phyloP scores from a whole-genome alignment of 2,888 invertebrate species.

The Xestia c-nigrum region DNA sequence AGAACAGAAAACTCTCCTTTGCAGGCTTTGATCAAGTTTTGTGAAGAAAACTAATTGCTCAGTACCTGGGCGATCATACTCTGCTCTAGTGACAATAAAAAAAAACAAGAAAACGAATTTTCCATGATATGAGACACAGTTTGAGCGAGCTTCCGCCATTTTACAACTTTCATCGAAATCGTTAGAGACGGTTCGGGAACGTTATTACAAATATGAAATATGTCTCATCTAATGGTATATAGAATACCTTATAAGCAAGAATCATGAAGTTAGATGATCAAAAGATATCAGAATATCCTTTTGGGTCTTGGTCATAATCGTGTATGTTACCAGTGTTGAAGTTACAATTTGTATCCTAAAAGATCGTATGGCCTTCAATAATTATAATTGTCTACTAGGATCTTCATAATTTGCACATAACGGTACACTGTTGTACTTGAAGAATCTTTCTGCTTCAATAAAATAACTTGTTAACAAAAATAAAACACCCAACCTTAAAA shows the following conservation, averaged over 20 bases:
- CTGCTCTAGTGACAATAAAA: not conserved
- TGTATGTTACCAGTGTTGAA: not conserved
- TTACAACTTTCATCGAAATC: too few species aligned
- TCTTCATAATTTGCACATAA: not conserved
- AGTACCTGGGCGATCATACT: not conserved
- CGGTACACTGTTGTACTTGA: not conserved
- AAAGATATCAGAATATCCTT: not conserved
- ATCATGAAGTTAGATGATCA: not conserved
- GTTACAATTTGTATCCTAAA: not conserved
- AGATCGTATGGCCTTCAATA: not conserved
- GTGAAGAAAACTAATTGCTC: not conserved
- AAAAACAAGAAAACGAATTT: not conserved
- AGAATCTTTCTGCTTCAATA: not conserved
- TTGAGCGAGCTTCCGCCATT: not conserved
- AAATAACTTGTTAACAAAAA: not conserved
- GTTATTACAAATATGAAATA: not conserved
- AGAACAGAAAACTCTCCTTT: not conserved
- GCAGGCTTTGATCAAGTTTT: not conserved
- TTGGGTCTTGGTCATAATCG: not conserved
- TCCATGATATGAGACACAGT: not conserved
- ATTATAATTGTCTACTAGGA: not conserved
- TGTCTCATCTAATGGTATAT: not conserved
- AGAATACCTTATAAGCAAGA: not conserved
- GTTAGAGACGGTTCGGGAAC: not conserved
- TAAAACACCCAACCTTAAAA: constrained; percentile 24